Conservation (phyloP, 2,113 vertebrate genomes). For the Mandrillus leucophaeus region DNA sequence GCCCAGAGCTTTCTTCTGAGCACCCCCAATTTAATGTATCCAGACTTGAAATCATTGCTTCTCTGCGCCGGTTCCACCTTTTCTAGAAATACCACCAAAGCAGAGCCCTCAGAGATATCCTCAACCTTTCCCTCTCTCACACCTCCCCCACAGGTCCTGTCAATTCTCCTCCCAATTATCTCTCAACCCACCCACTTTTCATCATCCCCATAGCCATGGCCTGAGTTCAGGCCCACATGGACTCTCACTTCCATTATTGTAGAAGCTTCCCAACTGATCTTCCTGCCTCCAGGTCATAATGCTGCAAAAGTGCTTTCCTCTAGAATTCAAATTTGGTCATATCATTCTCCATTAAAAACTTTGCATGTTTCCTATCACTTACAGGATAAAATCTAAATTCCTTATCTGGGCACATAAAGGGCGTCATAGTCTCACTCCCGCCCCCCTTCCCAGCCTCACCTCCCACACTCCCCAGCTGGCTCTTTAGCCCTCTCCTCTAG, state of each 20-base stretch:
- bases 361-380: neutral
- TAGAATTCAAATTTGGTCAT: neutral
- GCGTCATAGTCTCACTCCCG: neutral
- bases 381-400: neutral
- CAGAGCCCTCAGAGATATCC: neutral
- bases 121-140: neutral
- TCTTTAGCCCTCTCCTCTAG: neutral
- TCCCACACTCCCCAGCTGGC: too few relatives aligned
- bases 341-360: neutral
- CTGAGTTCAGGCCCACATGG: neutral
- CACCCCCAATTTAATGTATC: neutral
- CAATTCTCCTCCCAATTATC: neutral
- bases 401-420: neutral
- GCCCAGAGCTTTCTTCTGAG: neutral
- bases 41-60: rapidly evolving
- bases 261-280: neutral
- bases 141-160: neutral
- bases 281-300: neutral
- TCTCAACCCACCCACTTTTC: neutral
- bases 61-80: neutral
- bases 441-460: neutral
- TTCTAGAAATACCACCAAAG: neutral
- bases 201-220: too few relatives aligned
- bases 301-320: neutral
- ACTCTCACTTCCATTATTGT: neutral